Conservation (phyloP, 2,888 invertebrate species). For the Elegia similella region DNA sequence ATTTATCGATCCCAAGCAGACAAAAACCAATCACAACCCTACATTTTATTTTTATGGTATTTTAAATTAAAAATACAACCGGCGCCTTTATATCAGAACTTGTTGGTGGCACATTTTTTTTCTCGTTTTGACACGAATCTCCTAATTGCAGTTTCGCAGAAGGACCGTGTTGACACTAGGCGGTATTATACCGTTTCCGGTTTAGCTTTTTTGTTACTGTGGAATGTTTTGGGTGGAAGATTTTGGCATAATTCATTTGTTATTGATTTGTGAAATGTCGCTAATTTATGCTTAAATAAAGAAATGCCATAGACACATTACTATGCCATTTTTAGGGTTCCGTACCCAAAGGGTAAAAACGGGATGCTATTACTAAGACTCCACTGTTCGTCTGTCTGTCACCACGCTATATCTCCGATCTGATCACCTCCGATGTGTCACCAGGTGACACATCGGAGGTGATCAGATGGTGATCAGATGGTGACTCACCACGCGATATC, state of each 20-base stretch:
- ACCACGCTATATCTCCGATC: too few species aligned
- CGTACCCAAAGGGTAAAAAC: too few species aligned
- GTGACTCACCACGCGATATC: too few species aligned
- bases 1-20: too few species aligned
- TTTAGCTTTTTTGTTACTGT: conserved; percentile 44
- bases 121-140: conserved; percentile 19
- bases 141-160: conserved; percentile 65
- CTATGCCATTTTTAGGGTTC: too few species aligned
- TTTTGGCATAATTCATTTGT: conserved; percentile 37
- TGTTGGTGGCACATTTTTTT: conserved; percentile 9
- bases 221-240: conserved; percentile 31
- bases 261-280: neutral
- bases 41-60: too few species aligned
- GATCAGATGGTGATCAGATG: too few species aligned
- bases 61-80: conserved; percentile 2
- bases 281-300: neutral
- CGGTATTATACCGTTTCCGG: conserved; percentile 55
- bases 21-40: too few species aligned
- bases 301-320: neutral
- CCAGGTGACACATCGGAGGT: too few species aligned
- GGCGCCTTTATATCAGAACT: conserved; percentile 20
- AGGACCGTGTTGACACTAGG: conserved; percentile 60
- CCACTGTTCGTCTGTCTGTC: too few species aligned
- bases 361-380: too few species aligned
- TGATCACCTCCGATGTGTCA: too few species aligned